Percentiles rank a stretch among this genome's conserved stretches.
phyloP scores from a whole-genome alignment of 2,888 invertebrate genomes.

The Acleris sparsana region DNA sequence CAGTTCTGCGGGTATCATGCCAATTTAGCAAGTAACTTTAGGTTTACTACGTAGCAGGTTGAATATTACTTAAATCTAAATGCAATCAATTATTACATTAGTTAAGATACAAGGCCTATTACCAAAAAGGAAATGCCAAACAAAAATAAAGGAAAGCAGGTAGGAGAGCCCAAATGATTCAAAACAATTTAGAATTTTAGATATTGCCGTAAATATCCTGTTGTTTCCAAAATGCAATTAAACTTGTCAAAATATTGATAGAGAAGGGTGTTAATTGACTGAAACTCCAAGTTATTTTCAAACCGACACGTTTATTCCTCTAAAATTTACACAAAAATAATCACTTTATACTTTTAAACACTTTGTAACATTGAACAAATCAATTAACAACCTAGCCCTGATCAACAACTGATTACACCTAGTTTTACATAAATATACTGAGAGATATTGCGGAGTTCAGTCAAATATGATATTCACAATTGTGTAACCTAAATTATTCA shows the following conservation, averaged over 20 bases:
- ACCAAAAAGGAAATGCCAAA: slow-evolving; percentile 36
- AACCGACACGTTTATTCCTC: slow-evolving; percentile 79
- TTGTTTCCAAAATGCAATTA: slow-evolving; percentile 10
- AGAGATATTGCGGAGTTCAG: slow-evolving; percentile 77
- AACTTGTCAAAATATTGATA: slow-evolving; percentile 54
- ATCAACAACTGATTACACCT: slow-evolving; percentile 62
- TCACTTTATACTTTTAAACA: slow-evolving; percentile 69
- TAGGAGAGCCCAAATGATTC: slow-evolving; percentile 31
- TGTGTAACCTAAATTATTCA: slow-evolving; percentile 49
- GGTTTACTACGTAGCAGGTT: not conserved
- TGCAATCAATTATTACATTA: slow-evolving; percentile 11
- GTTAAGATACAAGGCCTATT: slow-evolving; percentile 36
- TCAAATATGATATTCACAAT: slow-evolving; percentile 68
- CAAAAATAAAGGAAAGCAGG: slow-evolving; percentile 29
- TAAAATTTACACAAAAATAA: slow-evolving; percentile 74
- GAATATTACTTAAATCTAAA: slow-evolving; percentile 5
- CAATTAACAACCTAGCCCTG: slow-evolving; percentile 82
- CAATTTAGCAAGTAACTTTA: slow-evolving; percentile 7
- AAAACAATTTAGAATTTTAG: slow-evolving; percentile 47
- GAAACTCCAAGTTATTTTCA: slow-evolving; percentile 80
- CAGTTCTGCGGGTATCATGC: slow-evolving; percentile 22
- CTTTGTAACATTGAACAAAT: slow-evolving; percentile 65
- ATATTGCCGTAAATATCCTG: slow-evolving; percentile 31
- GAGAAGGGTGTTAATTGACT: slow-evolving; percentile 84
- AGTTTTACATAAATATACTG: slow-evolving; percentile 58